These are phyloP conservation scores for Argentina silus DNA, from an alignment of 2,797 vertebrate species.

Conservation along the genomic window DNA sequence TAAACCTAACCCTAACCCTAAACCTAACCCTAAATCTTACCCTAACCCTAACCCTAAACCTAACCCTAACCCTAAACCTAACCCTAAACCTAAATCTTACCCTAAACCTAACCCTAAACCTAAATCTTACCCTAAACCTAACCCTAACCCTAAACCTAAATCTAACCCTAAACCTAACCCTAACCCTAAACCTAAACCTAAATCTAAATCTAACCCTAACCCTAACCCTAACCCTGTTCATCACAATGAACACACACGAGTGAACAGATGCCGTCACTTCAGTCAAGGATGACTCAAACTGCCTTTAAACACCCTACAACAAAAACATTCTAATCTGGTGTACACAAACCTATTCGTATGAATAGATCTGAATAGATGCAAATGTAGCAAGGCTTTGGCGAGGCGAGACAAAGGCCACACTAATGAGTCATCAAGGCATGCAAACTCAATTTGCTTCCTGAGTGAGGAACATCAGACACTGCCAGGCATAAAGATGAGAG, in stretches of 20 bases:
- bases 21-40: no score
- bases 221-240: no score
- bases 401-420: constrained; percentile 58
- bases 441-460: constrained; percentile 70
- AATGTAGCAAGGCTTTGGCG: constrained; percentile 57
- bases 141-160: no score
- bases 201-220: no score
- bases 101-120: no score
- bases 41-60: no score
- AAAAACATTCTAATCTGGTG: not conserved
- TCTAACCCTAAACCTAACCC: no score
- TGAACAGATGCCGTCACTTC: constrained; percentile 26
- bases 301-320: constrained; percentile 2
- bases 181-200: no score
- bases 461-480: constrained; percentile 69
- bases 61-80: no score
- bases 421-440: constrained; percentile 75
- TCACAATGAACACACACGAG: constrained; percentile 31
- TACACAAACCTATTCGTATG: constrained; percentile 43
- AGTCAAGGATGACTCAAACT: constrained; percentile 28
- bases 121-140: no score
- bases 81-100: no score
- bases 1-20: no score
- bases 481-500: constrained; percentile 66
- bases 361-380: constrained; percentile 49